Conservation (phyloP, 2,888 invertebrate genomes). For the Microctonus hyperodae region DNA sequence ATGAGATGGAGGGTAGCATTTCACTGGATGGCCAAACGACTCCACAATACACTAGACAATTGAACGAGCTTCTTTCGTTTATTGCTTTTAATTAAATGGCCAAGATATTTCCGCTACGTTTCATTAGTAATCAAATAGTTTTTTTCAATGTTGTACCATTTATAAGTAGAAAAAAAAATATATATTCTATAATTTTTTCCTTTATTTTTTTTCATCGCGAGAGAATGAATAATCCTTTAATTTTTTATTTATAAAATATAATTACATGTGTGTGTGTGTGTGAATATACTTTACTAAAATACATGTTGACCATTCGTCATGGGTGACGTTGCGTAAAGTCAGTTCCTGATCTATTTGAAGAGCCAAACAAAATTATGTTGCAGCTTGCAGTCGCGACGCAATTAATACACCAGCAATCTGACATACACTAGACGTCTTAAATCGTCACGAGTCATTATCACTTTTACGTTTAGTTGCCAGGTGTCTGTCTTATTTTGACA, state of each 20-base stretch:
- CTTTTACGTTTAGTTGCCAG: background rate
- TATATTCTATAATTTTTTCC: background rate
- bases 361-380: slow-evolving; percentile 8
- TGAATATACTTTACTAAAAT: no score
- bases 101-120: slow-evolving; percentile 60
- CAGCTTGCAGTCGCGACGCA: background rate
- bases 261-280: background rate
- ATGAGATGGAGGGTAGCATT: slow-evolving; percentile 35
- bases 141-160: slow-evolving; percentile 6
- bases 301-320: slow-evolving; percentile 10
- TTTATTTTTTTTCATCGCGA: background rate
- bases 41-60: slow-evolving; percentile 52
- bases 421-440: background rate
- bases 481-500: background rate
- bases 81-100: slow-evolving; percentile 61
- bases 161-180: background rate
- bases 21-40: slow-evolving; percentile 47
- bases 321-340: slow-evolving; percentile 20
- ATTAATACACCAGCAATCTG: background rate
- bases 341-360: slow-evolving; percentile 28
- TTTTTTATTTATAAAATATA: background rate
- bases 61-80: slow-evolving; percentile 60
- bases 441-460: background rate
- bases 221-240: background rate
- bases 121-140: slow-evolving; percentile 51